Evolutionary conservation across 2,797 vertebrate species (phyloP).

Genomic region (Halcyon badia): DNA sequence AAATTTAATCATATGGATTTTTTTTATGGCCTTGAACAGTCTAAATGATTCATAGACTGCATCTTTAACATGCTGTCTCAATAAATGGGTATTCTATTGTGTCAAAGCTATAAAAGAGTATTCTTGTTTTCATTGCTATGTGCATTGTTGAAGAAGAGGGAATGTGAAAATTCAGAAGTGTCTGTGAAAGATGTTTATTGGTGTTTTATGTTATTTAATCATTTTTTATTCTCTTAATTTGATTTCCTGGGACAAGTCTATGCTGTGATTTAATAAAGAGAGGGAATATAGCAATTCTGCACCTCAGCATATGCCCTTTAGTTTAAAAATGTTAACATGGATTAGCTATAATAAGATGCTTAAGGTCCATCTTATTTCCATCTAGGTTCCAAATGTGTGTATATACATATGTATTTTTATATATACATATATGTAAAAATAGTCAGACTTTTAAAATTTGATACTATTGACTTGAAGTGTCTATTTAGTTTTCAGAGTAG

Average conservation of each 20-base stretch:
- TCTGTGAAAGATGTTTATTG: neutral
- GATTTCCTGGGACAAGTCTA: neutral
- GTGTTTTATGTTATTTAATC: neutral
- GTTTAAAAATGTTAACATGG: neutral
- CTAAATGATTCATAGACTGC: neutral
- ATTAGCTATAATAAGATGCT: neutral
- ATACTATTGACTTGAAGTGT: neutral
- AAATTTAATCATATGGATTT: slow-evolving; percentile 46
- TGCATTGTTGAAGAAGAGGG: neutral
- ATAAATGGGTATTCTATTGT: neutral
- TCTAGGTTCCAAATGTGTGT: neutral
- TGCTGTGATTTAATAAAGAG: neutral
- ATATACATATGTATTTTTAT: neutral
- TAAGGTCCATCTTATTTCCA: neutral
- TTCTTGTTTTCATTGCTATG: neutral
- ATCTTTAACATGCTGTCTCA: neutral
- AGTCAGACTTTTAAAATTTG: neutral
- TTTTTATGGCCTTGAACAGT: slow-evolving; percentile 10
- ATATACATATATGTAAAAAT: neutral
- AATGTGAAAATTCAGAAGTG: neutral
- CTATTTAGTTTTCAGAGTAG: neutral
- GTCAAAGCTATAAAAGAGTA: neutral
- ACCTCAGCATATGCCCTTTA: neutral
- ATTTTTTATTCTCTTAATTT: neutral
- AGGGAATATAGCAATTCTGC: neutral